phyloP scores from a whole-genome alignment of 2,797 vertebrate species.

The Rhinella marina region DNA sequence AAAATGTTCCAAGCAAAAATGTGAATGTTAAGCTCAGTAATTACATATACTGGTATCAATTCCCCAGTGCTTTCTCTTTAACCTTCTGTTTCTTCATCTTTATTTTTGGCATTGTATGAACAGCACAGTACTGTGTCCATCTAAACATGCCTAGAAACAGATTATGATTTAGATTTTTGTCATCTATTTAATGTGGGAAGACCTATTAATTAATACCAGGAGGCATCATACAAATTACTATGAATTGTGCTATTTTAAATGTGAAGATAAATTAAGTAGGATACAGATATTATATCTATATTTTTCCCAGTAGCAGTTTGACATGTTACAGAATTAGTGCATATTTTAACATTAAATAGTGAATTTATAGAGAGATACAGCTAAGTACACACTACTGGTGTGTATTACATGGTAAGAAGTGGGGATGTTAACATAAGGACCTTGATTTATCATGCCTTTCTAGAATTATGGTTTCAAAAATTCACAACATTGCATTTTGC shows the following conservation, averaged over 20 bases:
- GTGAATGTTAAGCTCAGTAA: slow-evolving; percentile 32
- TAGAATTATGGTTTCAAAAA: too few species aligned
- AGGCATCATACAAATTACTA: neutral
- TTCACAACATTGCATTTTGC: too few species aligned
- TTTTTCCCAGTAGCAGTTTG: neutral
- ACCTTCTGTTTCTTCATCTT: slow-evolving; percentile 24
- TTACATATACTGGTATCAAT: slow-evolving; percentile 37
- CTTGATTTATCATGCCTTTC: too few species aligned
- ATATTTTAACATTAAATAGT: neutral
- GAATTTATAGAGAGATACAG: too few species aligned
- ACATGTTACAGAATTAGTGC: neutral
- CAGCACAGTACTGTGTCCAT: neutral
- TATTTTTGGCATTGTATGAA: neutral
- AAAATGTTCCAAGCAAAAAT: slow-evolving; percentile 33
- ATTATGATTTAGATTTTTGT: neutral
- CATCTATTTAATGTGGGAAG: neutral
- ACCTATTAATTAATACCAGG: neutral
- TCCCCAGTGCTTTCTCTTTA: slow-evolving; percentile 13
- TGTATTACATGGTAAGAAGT: too few species aligned
- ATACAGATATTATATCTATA: neutral
- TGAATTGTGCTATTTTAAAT: neutral
- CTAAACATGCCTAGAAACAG: neutral
- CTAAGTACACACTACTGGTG: too few species aligned
- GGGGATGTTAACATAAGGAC: too few species aligned
- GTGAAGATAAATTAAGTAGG: neutral